A percentile compares a stretch with the other conserved stretches of the same genome.
Conservation (phyloP, 1,140 invertebrate species). For the Drosophila pallidifrons region DNA sequence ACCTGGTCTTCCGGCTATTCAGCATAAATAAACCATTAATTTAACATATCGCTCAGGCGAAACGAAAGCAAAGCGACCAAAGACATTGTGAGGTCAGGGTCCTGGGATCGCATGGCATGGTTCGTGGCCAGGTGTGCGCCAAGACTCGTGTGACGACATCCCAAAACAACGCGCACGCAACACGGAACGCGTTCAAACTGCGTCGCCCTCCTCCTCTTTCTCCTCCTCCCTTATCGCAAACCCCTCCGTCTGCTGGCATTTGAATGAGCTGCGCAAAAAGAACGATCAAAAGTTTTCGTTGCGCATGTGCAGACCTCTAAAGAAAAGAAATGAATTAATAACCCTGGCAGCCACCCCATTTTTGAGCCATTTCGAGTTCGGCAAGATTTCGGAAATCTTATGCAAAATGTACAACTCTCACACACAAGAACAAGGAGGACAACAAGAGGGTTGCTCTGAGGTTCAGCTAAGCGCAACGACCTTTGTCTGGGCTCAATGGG, state of each 20-base stretch:
- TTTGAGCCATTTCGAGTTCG: slow-evolving; percentile 10
- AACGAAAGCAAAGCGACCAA: slow-evolving; percentile 49
- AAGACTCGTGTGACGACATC: slow-evolving; percentile 63
- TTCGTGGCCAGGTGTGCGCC: slow-evolving; percentile 80
- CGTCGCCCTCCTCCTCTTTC: background rate
- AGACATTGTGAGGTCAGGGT: slow-evolving; percentile 43
- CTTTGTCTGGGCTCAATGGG: slow-evolving; percentile 55
- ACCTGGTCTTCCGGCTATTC: slow-evolving; percentile 19
- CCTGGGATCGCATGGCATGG: slow-evolving; percentile 63
- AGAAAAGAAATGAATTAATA: too few species aligned
- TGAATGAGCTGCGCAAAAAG: slow-evolving; percentile 62
- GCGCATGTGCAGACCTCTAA: slow-evolving; percentile 57
- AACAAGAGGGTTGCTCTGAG: slow-evolving; percentile 46
- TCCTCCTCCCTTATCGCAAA: slow-evolving; percentile 4
- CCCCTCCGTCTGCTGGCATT: slow-evolving; percentile 2
- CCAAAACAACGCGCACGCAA: slow-evolving; percentile 17
- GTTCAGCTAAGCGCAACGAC: slow-evolving; percentile 78
- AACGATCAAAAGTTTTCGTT: slow-evolving; percentile 70
- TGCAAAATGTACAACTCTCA: slow-evolving; percentile 51
- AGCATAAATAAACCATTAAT: slow-evolving; percentile 75
- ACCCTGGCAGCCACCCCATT: slow-evolving; percentile 60
- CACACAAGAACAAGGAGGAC: background rate
- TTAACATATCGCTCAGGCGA: slow-evolving; percentile 69
- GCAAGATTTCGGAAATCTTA: slow-evolving; percentile 49
- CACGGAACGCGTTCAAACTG: slow-evolving; percentile 44